Conservation (phyloP, 2,797 vertebrate species). For the Phoxinus dragarum region DNA sequence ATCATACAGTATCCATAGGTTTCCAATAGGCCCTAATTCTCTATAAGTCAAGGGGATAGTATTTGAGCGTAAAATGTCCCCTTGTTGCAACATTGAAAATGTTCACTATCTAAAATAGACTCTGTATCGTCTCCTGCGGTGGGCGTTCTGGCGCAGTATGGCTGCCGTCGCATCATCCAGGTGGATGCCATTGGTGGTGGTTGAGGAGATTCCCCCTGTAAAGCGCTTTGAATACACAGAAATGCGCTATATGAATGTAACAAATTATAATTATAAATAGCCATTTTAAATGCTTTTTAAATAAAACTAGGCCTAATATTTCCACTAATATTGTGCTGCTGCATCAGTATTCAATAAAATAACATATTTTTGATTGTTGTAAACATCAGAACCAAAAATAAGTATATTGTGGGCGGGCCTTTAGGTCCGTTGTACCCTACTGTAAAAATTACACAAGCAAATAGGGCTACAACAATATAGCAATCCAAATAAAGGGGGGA, state of each 20-base stretch:
- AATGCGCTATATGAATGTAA: no score
- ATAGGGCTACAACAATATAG: constrained; percentile 42
- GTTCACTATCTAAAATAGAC: not conserved
- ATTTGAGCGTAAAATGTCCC: not conserved
- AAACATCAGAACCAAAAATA: not conserved
- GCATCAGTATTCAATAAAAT: not conserved
- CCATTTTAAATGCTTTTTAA: not conserved
- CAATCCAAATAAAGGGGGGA: constrained; percentile 21
- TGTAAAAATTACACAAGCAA: constrained; percentile 26
- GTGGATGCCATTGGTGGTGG: no score
- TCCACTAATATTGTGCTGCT: not conserved
- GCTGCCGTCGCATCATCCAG: no score
- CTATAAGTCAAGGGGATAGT: not conserved
- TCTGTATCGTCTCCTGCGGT: no score
- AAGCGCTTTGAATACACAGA: no score
- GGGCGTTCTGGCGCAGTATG: no score
- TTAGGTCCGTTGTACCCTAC: not conserved
- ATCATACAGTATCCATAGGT: not conserved
- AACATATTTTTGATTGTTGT: not conserved
- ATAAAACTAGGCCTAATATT: not conserved
- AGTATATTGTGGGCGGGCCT: not conserved
- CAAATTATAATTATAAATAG: not conserved
- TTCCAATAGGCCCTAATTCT: not conserved
- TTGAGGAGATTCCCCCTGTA: no score
- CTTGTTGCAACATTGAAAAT: not conserved